phyloP scores from a whole-genome alignment of 2,113 vertebrate genomes.

The Pao palembangensis region DNA sequence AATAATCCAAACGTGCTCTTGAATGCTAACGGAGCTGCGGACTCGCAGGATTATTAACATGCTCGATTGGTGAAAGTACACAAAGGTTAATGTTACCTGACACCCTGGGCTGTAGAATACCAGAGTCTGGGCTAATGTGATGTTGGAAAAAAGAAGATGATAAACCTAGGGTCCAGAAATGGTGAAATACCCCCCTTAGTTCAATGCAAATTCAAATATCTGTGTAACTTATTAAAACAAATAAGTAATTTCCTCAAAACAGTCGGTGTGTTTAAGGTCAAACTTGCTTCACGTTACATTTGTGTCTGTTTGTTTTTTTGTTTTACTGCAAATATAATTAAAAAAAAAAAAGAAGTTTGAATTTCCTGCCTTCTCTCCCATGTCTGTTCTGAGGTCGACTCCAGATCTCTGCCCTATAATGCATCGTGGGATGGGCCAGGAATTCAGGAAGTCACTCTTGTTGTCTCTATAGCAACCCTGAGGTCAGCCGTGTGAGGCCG shows the following conservation, averaged over 20 bases:
- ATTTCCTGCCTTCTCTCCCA: slow-evolving; percentile 8
- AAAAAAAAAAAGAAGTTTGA: not conserved
- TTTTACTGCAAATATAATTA: no score
- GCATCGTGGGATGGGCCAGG: slow-evolving; percentile 50
- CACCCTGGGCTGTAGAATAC: slow-evolving; percentile 20
- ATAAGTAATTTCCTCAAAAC: no score
- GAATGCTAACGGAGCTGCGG: slow-evolving; percentile 63
- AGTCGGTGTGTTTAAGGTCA: not conserved
- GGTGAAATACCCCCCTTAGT: no score
- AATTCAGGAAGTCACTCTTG: slow-evolving; percentile 71
- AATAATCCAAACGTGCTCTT: slow-evolving; percentile 61
- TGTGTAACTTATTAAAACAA: no score
- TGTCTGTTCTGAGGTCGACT: slow-evolving; percentile 8
- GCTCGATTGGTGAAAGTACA: slow-evolving; percentile 52
- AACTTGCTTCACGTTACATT: not conserved
- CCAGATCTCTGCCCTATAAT: slow-evolving; percentile 30
- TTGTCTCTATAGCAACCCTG: slow-evolving; percentile 67
- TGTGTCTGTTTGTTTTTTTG: not conserved
- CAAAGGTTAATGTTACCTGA: slow-evolving; percentile 55
- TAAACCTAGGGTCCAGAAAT: slow-evolving; percentile 16
- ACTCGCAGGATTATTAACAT: slow-evolving; percentile 77
- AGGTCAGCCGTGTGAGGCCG: slow-evolving; percentile 62
- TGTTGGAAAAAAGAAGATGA: slow-evolving; percentile 31
- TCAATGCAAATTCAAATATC: no score
- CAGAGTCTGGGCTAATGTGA: slow-evolving; percentile 15